Base-by-base conservation (phyloP, 2,888 invertebrate genomes). In the Diaphora mendica region DNA sequence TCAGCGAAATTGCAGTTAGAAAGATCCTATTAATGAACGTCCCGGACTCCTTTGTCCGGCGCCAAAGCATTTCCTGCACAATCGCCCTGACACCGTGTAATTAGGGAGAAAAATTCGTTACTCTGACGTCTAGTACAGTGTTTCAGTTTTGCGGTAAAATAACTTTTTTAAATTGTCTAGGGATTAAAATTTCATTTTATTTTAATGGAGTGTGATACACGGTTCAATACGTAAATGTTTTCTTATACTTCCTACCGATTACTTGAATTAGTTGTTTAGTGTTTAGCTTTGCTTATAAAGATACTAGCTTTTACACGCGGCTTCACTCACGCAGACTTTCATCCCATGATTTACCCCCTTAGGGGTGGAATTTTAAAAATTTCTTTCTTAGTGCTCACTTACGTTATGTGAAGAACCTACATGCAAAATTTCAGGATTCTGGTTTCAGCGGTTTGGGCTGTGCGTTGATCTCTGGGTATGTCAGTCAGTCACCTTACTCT, bases 1-100 rank as follows among this genome's bases (percentile, higher is more conserved):
- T 94, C 94, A 94, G 91, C 90, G 87, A 93, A 92, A 94, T 94
- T 94, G 95, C 95, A 95, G 94, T 94, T 94, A 92, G 94, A 94
- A 93, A 94, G 95, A 95, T 94, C 92, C 94, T 95, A 95, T 95
- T 95, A 95, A 95, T 95, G 94, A 95, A 94, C 93, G 95, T 95
- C 94, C 90, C 91, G 87, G 87, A 83, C 86, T 89, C 91, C 91
- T 95, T 95, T 94, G 94, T 94, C 91, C 92, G 88, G 89, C 89
- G 90, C 89, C 85, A 86, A 90, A 91, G 92, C 93, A 93, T 93
- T 94, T 92, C 93, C 94, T 93, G 91, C 92, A 93, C 94, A 94
- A 95, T 94, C 94, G 93, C 91, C 89, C 90, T 93, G 95, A 95
- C 95, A 95, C 95, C 92, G 86, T 94, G 95, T 95, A 95, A 95